A percentile compares a stretch with the other conserved stretches of the same genome.
Conservation (phyloP, 2,113 vertebrate genomes). For the Pelecanus crispus region DNA sequence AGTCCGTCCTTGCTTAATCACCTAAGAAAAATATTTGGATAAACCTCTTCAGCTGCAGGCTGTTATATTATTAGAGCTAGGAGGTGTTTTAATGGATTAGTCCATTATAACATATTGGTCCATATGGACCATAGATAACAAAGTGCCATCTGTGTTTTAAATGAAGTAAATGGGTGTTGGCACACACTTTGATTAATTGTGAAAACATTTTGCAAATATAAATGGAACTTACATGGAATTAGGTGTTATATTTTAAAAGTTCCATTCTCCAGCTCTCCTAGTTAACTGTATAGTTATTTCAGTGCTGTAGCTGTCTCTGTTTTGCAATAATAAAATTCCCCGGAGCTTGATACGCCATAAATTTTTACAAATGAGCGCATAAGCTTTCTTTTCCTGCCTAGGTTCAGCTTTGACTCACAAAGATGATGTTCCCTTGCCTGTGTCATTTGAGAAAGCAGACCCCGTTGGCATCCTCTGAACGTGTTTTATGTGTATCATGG, state of each 20-base stretch:
- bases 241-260: neutral
- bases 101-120: neutral
- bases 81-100: neutral
- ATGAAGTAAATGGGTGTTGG: neutral
- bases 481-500: neutral
- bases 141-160: neutral
- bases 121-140: neutral
- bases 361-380: neutral
- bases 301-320: neutral
- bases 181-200: neutral
- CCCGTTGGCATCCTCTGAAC: accelerated
- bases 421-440: neutral
- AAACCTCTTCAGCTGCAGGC: neutral
- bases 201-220: neutral
- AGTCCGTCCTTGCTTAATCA: neutral
- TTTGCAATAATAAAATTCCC: neutral
- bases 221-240: neutral
- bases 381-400: neutral
- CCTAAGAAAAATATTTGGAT: neutral
- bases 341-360: neutral
- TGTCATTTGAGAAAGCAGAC: neutral
- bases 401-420: neutral
- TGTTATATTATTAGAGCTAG: neutral
- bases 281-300: neutral
- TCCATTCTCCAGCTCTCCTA: neutral